These are phyloP conservation scores for Eunapius fragilis DNA, from an alignment of 37 sponge, comb jelly and placozoan genomes.

Conservation along the genomic window DNA sequence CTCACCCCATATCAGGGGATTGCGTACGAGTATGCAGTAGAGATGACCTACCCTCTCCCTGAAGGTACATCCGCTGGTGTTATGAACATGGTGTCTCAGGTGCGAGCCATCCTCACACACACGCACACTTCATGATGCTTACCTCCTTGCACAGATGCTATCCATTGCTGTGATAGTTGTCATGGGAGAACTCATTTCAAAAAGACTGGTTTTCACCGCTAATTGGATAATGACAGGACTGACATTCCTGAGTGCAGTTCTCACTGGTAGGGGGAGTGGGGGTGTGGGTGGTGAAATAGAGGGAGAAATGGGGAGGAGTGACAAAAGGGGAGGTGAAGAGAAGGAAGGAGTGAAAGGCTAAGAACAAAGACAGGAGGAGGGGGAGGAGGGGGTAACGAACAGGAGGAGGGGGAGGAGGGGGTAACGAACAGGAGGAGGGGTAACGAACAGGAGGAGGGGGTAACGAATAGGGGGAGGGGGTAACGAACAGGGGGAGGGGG, in stretches of 20 bases:
- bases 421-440: too few species aligned
- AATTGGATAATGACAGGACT: constrained; percentile 22
- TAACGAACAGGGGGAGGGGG: too few species aligned
- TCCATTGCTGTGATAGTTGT: constrained; percentile 5
- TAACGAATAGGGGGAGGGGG: too few species aligned
- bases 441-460: too few species aligned
- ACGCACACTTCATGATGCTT: too few species aligned
- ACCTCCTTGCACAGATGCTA: not conserved
- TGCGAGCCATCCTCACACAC: not conserved
- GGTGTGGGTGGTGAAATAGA: not conserved
- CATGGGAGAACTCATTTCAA: not conserved
- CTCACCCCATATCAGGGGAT: constrained; percentile 28
- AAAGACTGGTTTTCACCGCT: not conserved
- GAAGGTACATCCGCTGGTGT: constrained; percentile 55
- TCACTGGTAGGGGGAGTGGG: constrained; percentile 9
- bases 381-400: too few species aligned
- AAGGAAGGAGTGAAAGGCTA: too few species aligned
- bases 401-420: too few species aligned
- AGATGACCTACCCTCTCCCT: constrained; percentile 64
- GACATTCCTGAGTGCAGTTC: constrained; percentile 1
- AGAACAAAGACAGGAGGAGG: too few species aligned
- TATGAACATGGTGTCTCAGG: constrained; percentile 41
- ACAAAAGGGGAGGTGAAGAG: too few species aligned
- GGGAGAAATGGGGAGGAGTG: too few species aligned
- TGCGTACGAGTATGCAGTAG: constrained; percentile 62